Base-by-base conservation (phyloP, 2,888 invertebrate genomes). In the Ormyrus labotus region DNA sequence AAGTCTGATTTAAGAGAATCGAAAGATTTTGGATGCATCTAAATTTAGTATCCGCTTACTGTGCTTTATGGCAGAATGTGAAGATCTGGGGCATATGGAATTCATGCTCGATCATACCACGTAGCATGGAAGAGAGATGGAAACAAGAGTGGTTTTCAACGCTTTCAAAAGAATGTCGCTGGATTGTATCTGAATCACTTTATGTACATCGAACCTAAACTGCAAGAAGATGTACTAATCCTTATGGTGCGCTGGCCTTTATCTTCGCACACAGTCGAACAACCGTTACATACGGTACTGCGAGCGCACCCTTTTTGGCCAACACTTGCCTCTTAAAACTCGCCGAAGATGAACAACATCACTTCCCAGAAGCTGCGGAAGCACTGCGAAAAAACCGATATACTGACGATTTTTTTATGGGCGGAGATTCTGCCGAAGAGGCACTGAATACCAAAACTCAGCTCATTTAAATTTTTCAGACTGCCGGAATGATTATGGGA, bases 261-360 rank as follows among this genome's bases (percentile, higher is more conserved):
- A 6, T 68, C 34, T 55, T 10, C 6, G 0, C 9, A 19, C 3
- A 55, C 8, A 58, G 48, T 11, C 47, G 51, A 9, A 19, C 4
- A 5, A 68, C 68, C 8, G 68, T 68, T 5, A 68, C 68, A 51
- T 67, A 67, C n/a, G 67, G 67, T 19, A 55, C 34, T 10, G 55
- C 53, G 7, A 19, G 69, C 53, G 69, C 55, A 5, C 69, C 69
- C 5, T 69, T 53, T n/a, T 11, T 19, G 55, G 9, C 19, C 19
- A 69, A 13, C 47, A 2, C 13, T 1, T 45, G 47, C n/a, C 1
- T 70, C 47, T 47, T 51, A 2, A 58, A 57, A 5, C 48, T 70
- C 3, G 57, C 70, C 1, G 11, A 48, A 10, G 70, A 70, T 10
- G 70, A 47, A 5, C 10, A 13, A 2, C 7, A 47, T 1, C 0